Base-by-base conservation (phyloP, 2,797 vertebrate species). In the Danio kyathit region DNA sequence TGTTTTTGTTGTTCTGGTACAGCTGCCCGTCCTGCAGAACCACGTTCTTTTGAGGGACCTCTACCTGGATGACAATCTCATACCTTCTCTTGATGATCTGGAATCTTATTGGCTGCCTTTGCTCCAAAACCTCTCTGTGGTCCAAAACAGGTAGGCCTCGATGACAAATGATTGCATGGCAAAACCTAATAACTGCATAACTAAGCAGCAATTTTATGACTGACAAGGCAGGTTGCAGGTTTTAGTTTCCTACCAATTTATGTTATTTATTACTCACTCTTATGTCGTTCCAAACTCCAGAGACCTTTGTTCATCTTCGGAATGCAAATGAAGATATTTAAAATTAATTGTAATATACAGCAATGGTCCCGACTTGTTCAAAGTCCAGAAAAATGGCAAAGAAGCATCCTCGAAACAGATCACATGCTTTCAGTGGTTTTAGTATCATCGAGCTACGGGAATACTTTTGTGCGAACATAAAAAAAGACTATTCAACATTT, bases 31-130 rank as follows among this genome's bases (percentile, higher is more conserved):
- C 40, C 88, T 99, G 84, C 88, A 90, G 84, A 96, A 99, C 91
- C 96, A 98, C 46, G 95, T 98, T 88, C 94, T 99, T n/a, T 91
- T 99, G 89, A 93, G 94, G 91, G 95, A 97, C 86, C 87, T 99
- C 5, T 89, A 87, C 83, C 91, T 99, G 82, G 95, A 97, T 74
- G 96, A 98, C 91, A 99, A 99, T 90, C 96, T 88, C 88, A 92
- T 99, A 90, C 95, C 92, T 76, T 82, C 92, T 79, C 0, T 97
- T 84, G 88, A 89, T 82, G 86, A 70, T 52, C 85, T 98, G 87
- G 75, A 92, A 52, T 90, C 74, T 1, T 95, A 89, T 91, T 99
- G 98, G 98, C 91, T 99, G 48, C 97, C 98, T 73, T 91, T 97
- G 65, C 77, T 99, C 76, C 94, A 93, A 46, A 88, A 87, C 57